Base-by-base conservation (phyloP, 2,888 invertebrate species). In the Perizoma flavofasciatum region DNA sequence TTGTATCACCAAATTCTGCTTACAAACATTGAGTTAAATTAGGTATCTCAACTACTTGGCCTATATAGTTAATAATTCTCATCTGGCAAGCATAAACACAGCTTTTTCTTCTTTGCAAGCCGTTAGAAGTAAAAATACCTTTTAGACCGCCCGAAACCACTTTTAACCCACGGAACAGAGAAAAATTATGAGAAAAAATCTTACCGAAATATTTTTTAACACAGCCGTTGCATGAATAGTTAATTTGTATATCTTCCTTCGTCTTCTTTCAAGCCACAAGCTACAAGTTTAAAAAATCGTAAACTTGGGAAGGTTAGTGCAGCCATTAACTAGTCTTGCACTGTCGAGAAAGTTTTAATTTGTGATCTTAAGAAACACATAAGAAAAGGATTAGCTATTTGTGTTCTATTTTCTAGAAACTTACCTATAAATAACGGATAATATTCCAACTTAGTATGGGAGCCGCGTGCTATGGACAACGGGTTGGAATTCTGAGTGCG, bases 61-160 rank as follows among this genome's bases (percentile, higher is more conserved):
- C 49, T n/a, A 50, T 52, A 39, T 58, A 56, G 63, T 65, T 53
- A 68, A 70, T 70, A 70, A 70, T 70, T 69, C 68, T n/a, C n/a
- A n/a, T n/a, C n/a, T n/a, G n/a, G n/a, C n/a, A n/a, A n/a, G 53
- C 52, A 61, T 67, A 59, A 56, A 58, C 60, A 63, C 63, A 64
- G 41, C 55, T 64, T 59, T 64, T 58, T 52, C 48, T 60, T 62
- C 44, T 55, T 47, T 51, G 51, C 37, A 10, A 6, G 46, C 49
- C 41, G 48, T 53, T 39, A n/a, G 40, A 57, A 55, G 63, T 59
- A 66, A 64, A 50, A 62, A 58, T 54, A 55, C 52, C 49, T 53
- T 41, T 63, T 59, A 53, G 59, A 61, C 11, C 22, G 41, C 61
- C 55, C 58, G 43, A 7, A 40, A 57, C 45, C 57, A 55, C 56